Evolutionary conservation across 1,140 invertebrate genomes (phyloP).

Genomic region (Drosophila tropicalis): DNA sequence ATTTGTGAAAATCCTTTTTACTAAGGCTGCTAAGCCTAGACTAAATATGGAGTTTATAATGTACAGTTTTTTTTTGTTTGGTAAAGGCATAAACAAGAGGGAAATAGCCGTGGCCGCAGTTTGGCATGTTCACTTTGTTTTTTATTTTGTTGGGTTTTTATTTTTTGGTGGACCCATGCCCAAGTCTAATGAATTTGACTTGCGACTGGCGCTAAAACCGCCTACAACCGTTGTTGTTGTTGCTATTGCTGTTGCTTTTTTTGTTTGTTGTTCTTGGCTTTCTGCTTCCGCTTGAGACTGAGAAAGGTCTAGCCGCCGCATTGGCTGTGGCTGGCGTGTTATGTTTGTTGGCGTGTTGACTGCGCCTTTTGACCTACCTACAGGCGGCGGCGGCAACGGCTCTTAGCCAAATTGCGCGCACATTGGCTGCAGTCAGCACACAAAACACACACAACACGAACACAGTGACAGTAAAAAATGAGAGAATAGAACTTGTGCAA

Average conservation of each 20-base stretch:
- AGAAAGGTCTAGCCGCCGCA: slow-evolving; percentile 24
- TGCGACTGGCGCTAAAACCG: slow-evolving; percentile 29
- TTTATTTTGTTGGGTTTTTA: not conserved
- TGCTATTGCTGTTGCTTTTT: slow-evolving; percentile 26
- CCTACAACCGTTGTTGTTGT: slow-evolving; percentile 18
- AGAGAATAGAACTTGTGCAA: slow-evolving; percentile 30
- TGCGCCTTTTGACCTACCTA: slow-evolving; percentile 75
- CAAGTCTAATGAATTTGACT: slow-evolving; percentile 51
- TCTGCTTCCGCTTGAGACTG: slow-evolving; percentile 44
- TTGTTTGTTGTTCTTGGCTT: slow-evolving; percentile 31
- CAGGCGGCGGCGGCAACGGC: slow-evolving; percentile 39
- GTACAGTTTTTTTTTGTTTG: not conserved
- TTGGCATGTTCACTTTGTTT: slow-evolving; percentile 40
- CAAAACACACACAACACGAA: slow-evolving; percentile 15
- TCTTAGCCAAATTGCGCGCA: slow-evolving; percentile 74
- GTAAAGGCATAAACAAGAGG: not conserved
- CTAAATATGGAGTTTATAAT: slow-evolving; percentile 3
- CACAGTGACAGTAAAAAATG: slow-evolving; percentile 23
- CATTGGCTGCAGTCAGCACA: slow-evolving; percentile 48
- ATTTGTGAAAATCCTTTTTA: not conserved
- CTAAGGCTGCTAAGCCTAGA: slow-evolving; percentile 13
- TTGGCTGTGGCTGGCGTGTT: slow-evolving; percentile 53
- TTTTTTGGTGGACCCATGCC: slow-evolving; percentile 2
- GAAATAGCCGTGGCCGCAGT: slow-evolving; percentile 34
- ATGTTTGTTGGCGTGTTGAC: slow-evolving; percentile 56